Evolutionary conservation across 2,113 vertebrate species (phyloP).

Genomic region (Cinclus cinclus): DNA sequence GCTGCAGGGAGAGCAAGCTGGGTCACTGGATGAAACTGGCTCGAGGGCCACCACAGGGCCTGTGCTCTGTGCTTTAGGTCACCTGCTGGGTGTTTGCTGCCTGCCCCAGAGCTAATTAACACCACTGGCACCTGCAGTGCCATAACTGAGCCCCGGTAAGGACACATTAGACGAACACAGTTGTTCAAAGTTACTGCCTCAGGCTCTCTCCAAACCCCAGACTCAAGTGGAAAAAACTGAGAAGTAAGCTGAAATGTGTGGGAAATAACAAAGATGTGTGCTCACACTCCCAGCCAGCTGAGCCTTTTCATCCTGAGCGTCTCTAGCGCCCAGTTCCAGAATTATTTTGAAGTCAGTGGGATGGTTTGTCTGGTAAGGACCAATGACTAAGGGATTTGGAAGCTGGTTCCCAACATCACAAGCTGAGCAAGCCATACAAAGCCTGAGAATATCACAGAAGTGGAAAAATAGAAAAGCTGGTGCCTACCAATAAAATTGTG

Average conservation of each 20-base stretch:
- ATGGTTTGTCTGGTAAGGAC: neutral
- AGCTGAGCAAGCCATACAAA: neutral
- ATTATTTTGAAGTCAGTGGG: neutral
- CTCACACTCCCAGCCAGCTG: neutral
- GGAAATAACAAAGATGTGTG: neutral
- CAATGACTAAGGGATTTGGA: neutral
- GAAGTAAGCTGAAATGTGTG: neutral
- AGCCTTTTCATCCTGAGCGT: constrained; percentile 4
- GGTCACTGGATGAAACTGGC: neutral
- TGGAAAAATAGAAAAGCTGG: neutral
- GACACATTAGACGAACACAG: neutral
- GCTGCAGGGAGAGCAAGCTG: neutral
- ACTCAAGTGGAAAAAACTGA: neutral
- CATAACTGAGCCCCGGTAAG: neutral
- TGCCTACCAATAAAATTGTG: constrained; percentile 95
- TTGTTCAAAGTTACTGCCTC: constrained; percentile 6
- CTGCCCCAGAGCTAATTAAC: neutral
- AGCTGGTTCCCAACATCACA: neutral
- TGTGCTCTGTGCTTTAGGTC: neutral
- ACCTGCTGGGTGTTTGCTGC: neutral
- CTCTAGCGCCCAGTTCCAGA: neutral
- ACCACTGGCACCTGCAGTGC: neutral
- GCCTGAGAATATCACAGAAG: neutral
- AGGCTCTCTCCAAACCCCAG: neutral
- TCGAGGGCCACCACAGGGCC: neutral